Base-by-base conservation (phyloP, 2,888 invertebrate genomes). In the Drosophila kambysellisi region DNA sequence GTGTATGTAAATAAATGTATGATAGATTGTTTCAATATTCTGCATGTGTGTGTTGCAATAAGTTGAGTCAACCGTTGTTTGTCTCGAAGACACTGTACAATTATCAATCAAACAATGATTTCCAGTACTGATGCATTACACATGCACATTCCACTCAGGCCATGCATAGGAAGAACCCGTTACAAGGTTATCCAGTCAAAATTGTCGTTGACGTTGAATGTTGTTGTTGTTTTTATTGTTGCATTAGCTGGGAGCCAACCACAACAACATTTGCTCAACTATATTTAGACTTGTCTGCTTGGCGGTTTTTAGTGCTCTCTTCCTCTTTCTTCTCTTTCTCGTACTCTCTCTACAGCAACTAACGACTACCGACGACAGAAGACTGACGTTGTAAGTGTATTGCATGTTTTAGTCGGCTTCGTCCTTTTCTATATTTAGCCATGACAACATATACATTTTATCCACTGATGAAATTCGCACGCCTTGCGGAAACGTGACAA, bases 401-500 rank as follows among this genome's bases (percentile, higher is more conserved):
- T 84, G 89, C 89, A 88, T 88, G 83, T 76, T 88, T 81, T 72
- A 51, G 64, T 69, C 46, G 73, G 72, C 74, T 70, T 75, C 81
- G 86, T 88, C 68, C 66, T 56, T 78, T 72, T 61, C 76, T 84
- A 84, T 86, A 69, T 86, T 72, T 86, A 86, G 89, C 74, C 39
- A 88, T 84, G 89, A 86, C 89, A 78, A 83, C 89, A 80, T 69
- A 64, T 69, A 51, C 46, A 52, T 57, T 33, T 32, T 25, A 25
- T 46, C 46, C 46, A 51, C 60, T 86, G 78, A 64, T 65, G 74
- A 83, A 86, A 79, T 81, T 83, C 73, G 79, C 79, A 79, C 83
- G 81, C 81, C 63, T 76, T 70, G 33, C 81, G 74, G 65, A 81
- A 84, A 84, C 79, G 84, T 84, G 84, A 88, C 84, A 88, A 81